Conservation (phyloP, 1,140 invertebrate species). For the Brachionus rubens region DNA sequence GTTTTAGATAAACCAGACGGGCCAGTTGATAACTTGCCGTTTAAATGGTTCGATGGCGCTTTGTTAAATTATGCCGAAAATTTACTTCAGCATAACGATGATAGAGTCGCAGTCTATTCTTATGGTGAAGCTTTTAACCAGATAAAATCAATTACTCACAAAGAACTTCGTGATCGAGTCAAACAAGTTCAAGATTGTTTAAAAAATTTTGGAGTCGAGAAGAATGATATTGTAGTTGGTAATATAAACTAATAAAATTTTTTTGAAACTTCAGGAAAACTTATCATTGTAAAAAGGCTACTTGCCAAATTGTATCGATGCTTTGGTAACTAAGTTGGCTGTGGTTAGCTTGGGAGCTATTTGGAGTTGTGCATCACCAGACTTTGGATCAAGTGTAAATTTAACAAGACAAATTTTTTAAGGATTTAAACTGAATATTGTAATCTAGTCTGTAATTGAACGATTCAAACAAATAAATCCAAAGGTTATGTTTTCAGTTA, state of each 20-base stretch:
- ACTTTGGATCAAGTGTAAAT: constrained; percentile 64
- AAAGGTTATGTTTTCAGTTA: constrained; percentile 63
- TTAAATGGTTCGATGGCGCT: constrained; percentile 60
- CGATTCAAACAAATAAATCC: constrained; percentile 63
- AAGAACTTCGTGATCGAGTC: constrained; percentile 57
- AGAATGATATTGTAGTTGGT: constrained; percentile 63
- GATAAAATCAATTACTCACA: constrained; percentile 56
- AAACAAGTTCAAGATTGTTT: constrained; percentile 58
- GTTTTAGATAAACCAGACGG: constrained; percentile 40
- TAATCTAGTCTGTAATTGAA: constrained; percentile 61
- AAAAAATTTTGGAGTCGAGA: constrained; percentile 55
- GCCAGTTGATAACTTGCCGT: constrained; percentile 57
- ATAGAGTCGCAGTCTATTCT: constrained; percentile 60
- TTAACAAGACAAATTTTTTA: background rate
- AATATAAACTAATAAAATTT: background rate
- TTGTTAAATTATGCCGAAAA: constrained; percentile 63
- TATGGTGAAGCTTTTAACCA: constrained; percentile 58
- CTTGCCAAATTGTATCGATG: constrained; percentile 61
- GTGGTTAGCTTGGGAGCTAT: constrained; percentile 64
- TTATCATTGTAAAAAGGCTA: constrained; percentile 56
- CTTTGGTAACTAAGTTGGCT: constrained; percentile 64
- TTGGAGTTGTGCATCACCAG: constrained; percentile 65
- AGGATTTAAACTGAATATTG: background rate
- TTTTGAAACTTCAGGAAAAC: background rate
- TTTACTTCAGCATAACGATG: constrained; percentile 51